These are phyloP conservation scores for Chrysomallon squamiferum DNA, from an alignment of 1,140 invertebrate genomes.

Conservation along the genomic window DNA sequence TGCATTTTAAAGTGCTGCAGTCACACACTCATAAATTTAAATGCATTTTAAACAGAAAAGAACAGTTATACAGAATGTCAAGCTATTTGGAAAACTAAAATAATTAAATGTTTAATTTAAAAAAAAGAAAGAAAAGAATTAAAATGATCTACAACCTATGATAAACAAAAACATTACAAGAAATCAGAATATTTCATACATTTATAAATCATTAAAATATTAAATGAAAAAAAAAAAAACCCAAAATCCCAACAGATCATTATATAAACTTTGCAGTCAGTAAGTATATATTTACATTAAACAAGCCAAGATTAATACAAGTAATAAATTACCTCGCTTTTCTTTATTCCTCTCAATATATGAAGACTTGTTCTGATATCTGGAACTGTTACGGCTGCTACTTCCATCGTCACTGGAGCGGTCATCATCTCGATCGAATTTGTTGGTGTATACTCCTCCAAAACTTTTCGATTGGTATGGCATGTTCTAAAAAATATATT, in stretches of 20 bases:
- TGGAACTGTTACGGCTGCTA: conserved; percentile 69
- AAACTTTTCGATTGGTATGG: conserved; percentile 48
- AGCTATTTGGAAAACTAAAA: no score
- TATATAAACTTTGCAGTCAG: neutral
- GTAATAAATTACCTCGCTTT: conserved; percentile 71
- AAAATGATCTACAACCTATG: no score
- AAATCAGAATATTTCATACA: no score
- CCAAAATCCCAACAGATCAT: neutral
- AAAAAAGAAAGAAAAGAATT: no score
- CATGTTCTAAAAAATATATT: conserved; percentile 38
- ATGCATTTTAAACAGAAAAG: no score
- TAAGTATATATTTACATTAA: neutral
- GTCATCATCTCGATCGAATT: conserved; percentile 70
- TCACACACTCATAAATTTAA: no score
- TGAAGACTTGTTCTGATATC: conserved; percentile 77
- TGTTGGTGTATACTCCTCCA: conserved; percentile 67
- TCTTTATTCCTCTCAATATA: conserved; percentile 79
- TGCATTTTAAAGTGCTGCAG: no score
- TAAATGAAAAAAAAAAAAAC: neutral
- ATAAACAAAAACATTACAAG: no score
- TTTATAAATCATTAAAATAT: no score
- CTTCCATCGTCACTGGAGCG: conserved; percentile 68
- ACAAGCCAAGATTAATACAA: neutral
- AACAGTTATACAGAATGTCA: no score
- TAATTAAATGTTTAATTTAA: no score